These are phyloP conservation scores for Leptarthrus brevirostris DNA, from an alignment of 2,888 invertebrate species.

Conservation along the genomic window DNA sequence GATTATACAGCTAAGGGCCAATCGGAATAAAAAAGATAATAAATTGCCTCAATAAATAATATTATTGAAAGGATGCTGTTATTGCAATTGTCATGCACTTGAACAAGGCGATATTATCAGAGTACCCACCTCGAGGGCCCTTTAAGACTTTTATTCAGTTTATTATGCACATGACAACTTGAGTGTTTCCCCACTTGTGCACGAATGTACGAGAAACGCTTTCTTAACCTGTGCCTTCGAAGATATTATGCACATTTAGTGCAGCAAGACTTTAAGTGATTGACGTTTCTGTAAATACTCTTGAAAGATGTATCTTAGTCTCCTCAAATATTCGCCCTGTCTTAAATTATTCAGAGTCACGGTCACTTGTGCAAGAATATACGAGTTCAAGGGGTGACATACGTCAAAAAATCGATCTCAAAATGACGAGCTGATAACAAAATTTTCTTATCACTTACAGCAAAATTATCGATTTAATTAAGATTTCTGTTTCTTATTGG, in stretches of 20 bases:
- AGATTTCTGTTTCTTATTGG: too few relatives aligned
- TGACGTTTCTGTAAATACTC: slow-evolving; percentile 45
- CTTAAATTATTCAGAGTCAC: slow-evolving; percentile 44
- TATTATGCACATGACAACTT: slow-evolving; percentile 41
- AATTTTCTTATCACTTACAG: too few relatives aligned
- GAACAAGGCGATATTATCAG: slow-evolving; percentile 44
- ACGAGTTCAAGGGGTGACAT: slow-evolving; percentile 37
- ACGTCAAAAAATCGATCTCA: slow-evolving; percentile 33
- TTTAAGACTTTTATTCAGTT: slow-evolving; percentile 40
- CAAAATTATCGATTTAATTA: too few relatives aligned
- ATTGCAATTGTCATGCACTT: slow-evolving; percentile 43
- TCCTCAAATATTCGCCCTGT: neutral
- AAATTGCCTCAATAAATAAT: slow-evolving; percentile 45
- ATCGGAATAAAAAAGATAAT: slow-evolving; percentile 36
- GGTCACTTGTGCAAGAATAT: slow-evolving; percentile 32
- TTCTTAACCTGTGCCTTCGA: slow-evolving; percentile 22
- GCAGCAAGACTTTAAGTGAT: slow-evolving; percentile 25
- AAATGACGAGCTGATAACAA: slow-evolving; percentile 22
- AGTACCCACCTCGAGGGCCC: slow-evolving; percentile 42
- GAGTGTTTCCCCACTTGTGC: slow-evolving; percentile 42
- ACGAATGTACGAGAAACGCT: slow-evolving; percentile 29
- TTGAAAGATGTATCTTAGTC: slow-evolving; percentile 40
- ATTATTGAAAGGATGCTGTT: slow-evolving; percentile 43
- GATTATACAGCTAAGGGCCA: slow-evolving; percentile 35
- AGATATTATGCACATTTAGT: slow-evolving; percentile 41